Base-by-base conservation (phyloP, 2,113 vertebrate species). In the Dolichallabes microphthalmus region DNA sequence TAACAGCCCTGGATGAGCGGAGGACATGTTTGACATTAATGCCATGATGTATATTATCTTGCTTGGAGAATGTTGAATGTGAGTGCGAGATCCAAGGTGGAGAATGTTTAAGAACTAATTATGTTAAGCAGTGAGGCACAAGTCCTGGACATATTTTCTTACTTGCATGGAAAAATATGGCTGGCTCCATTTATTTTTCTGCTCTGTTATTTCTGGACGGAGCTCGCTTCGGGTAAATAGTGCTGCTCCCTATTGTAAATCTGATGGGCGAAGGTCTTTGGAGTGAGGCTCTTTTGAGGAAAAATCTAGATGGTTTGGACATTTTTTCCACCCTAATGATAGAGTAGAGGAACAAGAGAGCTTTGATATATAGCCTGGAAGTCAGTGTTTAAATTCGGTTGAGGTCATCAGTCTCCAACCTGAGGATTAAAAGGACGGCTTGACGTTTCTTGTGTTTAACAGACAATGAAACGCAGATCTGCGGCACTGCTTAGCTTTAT, bases 151-250 rank as follows among this genome's bases (percentile, higher is more conserved):
- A 92, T 93, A 93, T 94, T 93, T 93, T 92, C 93, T 94, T 94
- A 93, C 93, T 92, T 92, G 91, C 91, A 92, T 94, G 93, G 94
- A 95, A 95, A 95, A 94, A 93, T 93, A 92, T 92, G 92, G 92
- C 93, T 91, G 92, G 92, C 93, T 94, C 91, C 93, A 94, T 94
- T 94, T 95, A 94, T 95, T 94, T 94, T 93, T 92, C 93, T 90
- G 93, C 90, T 92, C 93, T 94, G 93, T 95, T 94, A 93, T 94
- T 95, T 93, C 94, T 95, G 94, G 94, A 94, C 93, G 83, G 89
- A 84, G 90, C 64, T 88, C 83, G 84, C 90, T 91, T 93, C 90
- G 84, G 87, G 93, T 95, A 95, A 95, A 94, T 93, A 95, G 91
- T 92, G 83, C 91, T 92, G 92, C 91, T 94, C 91, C 91, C 92